Percentiles rank a stretch among this genome's conserved stretches.
Conservation (phyloP, 1,140 invertebrate genomes). For the Ips typographus region DNA sequence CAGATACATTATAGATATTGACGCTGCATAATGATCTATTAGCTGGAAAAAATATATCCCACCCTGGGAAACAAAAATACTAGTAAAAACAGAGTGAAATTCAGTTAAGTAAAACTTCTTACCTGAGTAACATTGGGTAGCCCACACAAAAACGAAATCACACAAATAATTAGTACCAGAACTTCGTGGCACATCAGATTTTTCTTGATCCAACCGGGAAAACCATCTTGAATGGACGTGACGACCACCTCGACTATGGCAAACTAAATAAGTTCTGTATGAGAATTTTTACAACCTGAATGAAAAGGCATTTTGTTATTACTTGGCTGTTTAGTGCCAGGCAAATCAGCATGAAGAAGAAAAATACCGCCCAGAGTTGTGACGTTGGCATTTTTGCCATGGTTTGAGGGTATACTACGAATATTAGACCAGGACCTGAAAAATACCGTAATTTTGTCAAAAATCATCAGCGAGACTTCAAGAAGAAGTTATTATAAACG, state of each 20-base stretch:
- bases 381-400: constrained; percentile 85
- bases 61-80: constrained; percentile 58
- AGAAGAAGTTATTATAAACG: background rate
- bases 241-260: constrained; percentile 90
- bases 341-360: constrained; percentile 89
- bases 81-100: constrained; percentile 1
- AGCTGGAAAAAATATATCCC: constrained; percentile 92
- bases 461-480: background rate
- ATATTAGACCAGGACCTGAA: constrained; percentile 82
- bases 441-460: constrained; percentile 34
- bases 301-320: constrained; percentile 42
- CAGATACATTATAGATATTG: constrained; percentile 86
- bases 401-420: constrained; percentile 88
- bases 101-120: constrained; percentile 50
- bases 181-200: constrained; percentile 84
- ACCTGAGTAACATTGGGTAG: constrained; percentile 83
- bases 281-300: constrained; percentile 34
- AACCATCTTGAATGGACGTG: constrained; percentile 88
- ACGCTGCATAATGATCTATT: constrained; percentile 90
- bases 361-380: constrained; percentile 82
- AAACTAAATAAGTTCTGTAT: constrained; percentile 63
- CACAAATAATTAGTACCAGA: constrained; percentile 79
- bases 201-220: constrained; percentile 78
- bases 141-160: constrained; percentile 79
- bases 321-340: constrained; percentile 90